phyloP scores from a whole-genome alignment of 2,888 invertebrate species.

The Thymelicus lineola region DNA sequence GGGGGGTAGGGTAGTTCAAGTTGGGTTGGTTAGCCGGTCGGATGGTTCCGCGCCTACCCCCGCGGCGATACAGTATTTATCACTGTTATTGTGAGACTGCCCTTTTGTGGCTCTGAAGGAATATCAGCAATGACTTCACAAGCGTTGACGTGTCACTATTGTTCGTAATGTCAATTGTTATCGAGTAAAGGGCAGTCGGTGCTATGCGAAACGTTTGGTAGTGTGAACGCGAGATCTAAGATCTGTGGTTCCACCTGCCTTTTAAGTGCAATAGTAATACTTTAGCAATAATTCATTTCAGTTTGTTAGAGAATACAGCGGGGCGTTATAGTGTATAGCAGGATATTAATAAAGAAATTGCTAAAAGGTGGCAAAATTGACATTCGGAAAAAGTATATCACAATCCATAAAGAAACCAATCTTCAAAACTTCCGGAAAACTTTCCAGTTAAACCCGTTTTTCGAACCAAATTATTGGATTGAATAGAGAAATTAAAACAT shows the following conservation, averaged over 20 bases:
- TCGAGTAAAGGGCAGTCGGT: constrained; percentile 41
- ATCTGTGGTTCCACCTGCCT: constrained; percentile 28
- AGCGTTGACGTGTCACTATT: constrained; percentile 45
- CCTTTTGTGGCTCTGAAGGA: constrained; percentile 62
- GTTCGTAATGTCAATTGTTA: constrained; percentile 50
- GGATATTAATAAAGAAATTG: too few relatives aligned
- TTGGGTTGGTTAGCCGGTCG: constrained; percentile 54
- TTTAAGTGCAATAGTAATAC: constrained; percentile 13
- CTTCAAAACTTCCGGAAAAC: too few relatives aligned
- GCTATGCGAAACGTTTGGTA: constrained; percentile 28
- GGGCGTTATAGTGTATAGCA: too few relatives aligned
- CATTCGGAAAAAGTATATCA: too few relatives aligned
- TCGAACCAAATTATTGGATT: too few relatives aligned
- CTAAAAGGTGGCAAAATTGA: too few relatives aligned
- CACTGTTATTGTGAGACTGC: constrained; percentile 70
- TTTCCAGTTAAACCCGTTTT: too few relatives aligned
- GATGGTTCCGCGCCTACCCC: constrained; percentile 67
- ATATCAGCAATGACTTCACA: constrained; percentile 56
- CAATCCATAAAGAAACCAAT: too few relatives aligned
- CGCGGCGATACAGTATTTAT: constrained; percentile 73
- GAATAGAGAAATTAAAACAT: too few relatives aligned
- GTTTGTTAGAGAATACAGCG: background rate
- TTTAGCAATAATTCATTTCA: constrained; percentile 8
- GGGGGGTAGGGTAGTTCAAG: constrained; percentile 52
- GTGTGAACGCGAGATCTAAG: constrained; percentile 32